Base-by-base conservation (phyloP, 2,797 vertebrate genomes). In the Gouania willdenowi region DNA sequence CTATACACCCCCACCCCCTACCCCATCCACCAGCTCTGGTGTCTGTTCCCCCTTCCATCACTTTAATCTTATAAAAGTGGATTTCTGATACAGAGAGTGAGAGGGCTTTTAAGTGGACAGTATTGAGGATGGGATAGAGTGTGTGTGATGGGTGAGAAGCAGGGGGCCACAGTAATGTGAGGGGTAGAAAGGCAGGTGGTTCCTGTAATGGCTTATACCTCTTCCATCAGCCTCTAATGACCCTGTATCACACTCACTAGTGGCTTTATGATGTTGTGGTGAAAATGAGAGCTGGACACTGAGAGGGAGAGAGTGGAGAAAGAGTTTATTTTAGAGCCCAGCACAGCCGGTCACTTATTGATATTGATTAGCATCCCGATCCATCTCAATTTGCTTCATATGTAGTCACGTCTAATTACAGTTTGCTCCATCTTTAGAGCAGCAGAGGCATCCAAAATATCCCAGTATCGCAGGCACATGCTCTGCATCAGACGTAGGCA, bases 21-120 rank as follows among this genome's bases (percentile, higher is more conserved):
- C 32, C 22, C 37, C 41, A 28, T 40, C 47, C 29, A 28, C 51
- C 14, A 28, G 1, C 33, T 21, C 50, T 49, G 45, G 41, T 60
- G 67, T 63, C 70, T 62, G 46, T 22, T 47, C 47, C 32, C 4
- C 58, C 56, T n/a, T 70, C 59, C 28, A 58, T 53, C 53, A n/a
- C 73, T 76, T 63, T 85, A 88, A 89, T 87, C 79, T 82, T 50
- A 81, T 86, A 77, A 83, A 72, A 61, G 77, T 82, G 70, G 83
- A 84, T 87, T 77, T 82, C 65, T 81, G 72, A 83, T 84, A 56
- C 9, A 58, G 47, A 36, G 54, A 60, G 71, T 62, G 70, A 69
- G 68, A 69, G 60, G 58, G 80, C 79, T 84, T 83, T 87, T 87
- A 87, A 84, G 71, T 74, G 75, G 71, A 75, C 63, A 69, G 47